phyloP scores from a whole-genome alignment of 2,888 invertebrate species.

The Scaptomyza flava region DNA sequence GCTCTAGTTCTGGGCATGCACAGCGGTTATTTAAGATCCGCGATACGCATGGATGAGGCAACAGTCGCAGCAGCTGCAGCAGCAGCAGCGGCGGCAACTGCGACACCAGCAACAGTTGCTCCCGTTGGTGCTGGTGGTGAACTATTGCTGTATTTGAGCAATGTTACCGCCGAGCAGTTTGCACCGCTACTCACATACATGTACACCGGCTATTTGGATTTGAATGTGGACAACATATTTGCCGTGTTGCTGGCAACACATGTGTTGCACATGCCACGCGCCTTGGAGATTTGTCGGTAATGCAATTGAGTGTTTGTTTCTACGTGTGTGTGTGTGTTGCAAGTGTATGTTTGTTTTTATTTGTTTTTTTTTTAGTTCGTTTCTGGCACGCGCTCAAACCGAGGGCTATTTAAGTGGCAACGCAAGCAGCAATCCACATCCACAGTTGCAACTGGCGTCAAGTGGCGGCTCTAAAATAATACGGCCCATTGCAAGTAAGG shows the following conservation, averaged over 20 bases:
- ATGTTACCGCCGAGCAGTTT: conserved; percentile 87
- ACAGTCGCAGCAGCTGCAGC: conserved; percentile 30
- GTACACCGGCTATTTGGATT: conserved; percentile 90
- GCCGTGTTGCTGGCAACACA: conserved; percentile 89
- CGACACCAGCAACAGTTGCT: conserved; percentile 14
- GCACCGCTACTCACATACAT: conserved; percentile 89
- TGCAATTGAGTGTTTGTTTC: neutral
- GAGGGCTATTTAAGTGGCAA: conserved; percentile 80
- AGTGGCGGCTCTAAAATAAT: conserved; percentile 83
- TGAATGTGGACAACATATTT: conserved; percentile 89
- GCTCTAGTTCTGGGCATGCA: conserved; percentile 88
- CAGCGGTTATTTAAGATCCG: conserved; percentile 89
- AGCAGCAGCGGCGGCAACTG: conserved; percentile 30
- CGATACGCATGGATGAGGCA: conserved; percentile 85
- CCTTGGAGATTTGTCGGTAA: conserved; percentile 88
- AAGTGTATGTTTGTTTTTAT: neutral
- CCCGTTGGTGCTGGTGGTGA: conserved; percentile 47
- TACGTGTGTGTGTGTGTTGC: neutral
- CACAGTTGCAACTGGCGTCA: conserved; percentile 32
- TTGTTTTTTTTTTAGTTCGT: conserved; percentile 83
- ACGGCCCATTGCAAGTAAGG: conserved; percentile 86
- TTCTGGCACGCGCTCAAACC: conserved; percentile 86
- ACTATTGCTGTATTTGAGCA: conserved; percentile 85
- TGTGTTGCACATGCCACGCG: conserved; percentile 90
- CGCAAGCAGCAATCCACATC: conserved; percentile 33